Evolutionary conservation across 2,888 invertebrate species (phyloP).

Genomic region (Stenoptilia bipunctidactyla): DNA sequence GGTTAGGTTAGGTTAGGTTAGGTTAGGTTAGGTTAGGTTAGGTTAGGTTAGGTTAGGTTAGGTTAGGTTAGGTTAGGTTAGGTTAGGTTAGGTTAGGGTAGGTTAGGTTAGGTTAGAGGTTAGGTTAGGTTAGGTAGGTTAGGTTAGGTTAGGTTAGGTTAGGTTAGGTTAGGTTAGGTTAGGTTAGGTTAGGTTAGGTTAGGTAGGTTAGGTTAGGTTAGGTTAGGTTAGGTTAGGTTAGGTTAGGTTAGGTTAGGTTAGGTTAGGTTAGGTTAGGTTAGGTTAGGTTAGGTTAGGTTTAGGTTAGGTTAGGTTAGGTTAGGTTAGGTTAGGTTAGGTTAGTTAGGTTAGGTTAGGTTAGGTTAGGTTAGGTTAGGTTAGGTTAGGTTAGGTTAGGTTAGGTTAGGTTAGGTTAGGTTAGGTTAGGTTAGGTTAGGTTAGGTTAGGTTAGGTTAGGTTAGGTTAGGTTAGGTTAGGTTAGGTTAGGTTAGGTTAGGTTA

Average conservation of each 20-base stretch:
- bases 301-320: slow-evolving; percentile 13
- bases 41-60: slow-evolving; percentile 20
- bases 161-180: slow-evolving; percentile 19
- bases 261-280: slow-evolving; percentile 13
- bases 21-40: slow-evolving; percentile 19
- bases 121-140: slow-evolving; percentile 7
- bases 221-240: slow-evolving; percentile 10
- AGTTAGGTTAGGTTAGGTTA: slow-evolving; percentile 13
- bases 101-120: slow-evolving; percentile 3
- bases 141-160: slow-evolving; percentile 20
- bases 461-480: slow-evolving; percentile 8
- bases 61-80: slow-evolving; percentile 21
- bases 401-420: slow-evolving; percentile 14
- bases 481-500: slow-evolving; percentile 9
- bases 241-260: slow-evolving; percentile 18
- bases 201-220: slow-evolving; percentile 7
- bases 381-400: slow-evolving; percentile 14
- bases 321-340: slow-evolving; percentile 15
- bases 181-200: slow-evolving; percentile 13
- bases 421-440: slow-evolving; percentile 8
- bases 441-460: slow-evolving; percentile 8
- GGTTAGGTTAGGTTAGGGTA: slow-evolving; percentile 21
- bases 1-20: slow-evolving; percentile 14
- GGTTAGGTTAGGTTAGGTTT: slow-evolving; percentile 13
- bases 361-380: slow-evolving; percentile 14